phyloP scores from a whole-genome alignment of 2,797 vertebrate species.

The Leucoraja ocellata region DNA sequence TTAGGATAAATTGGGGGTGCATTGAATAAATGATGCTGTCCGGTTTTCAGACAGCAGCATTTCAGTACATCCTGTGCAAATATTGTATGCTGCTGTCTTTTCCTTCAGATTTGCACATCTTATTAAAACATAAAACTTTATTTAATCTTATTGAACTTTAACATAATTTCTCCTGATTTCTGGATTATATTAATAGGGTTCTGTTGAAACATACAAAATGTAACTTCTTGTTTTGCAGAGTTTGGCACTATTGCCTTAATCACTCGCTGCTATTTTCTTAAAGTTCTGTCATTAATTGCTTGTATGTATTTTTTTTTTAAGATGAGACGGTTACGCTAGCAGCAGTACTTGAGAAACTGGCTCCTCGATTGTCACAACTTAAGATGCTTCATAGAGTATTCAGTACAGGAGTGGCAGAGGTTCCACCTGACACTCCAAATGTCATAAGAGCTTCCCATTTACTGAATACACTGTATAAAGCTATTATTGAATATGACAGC shows the following conservation, averaged over 20 bases:
- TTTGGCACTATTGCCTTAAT: not conserved
- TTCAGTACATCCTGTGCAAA: not conserved
- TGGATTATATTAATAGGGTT: not conserved
- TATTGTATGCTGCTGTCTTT: not conserved
- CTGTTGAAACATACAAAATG: not conserved
- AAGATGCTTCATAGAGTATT: conserved; percentile 89
- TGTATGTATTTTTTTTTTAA: conserved; percentile 47
- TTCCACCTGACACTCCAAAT: conserved; percentile 83
- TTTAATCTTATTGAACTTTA: not conserved
- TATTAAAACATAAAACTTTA: no score
- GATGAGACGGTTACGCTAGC: conserved; percentile 84
- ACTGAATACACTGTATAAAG: conserved; percentile 94
- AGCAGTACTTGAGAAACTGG: conserved; percentile 75
- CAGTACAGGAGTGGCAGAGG: conserved; percentile 90
- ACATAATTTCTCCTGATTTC: conserved; percentile 1
- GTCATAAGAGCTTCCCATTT: conserved; percentile 90
- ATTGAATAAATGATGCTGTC: not conserved
- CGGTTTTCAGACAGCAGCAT: not conserved
- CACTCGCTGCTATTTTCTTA: not conserved
- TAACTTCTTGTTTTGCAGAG: not conserved
- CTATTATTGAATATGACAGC: conserved; percentile 89
- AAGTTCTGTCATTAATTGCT: not conserved
- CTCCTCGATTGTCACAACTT: conserved; percentile 82
- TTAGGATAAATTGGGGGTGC: not conserved
- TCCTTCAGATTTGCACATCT: not conserved